Base-by-base conservation (phyloP, 2,888 invertebrate species). In the Dione vanillae region DNA sequence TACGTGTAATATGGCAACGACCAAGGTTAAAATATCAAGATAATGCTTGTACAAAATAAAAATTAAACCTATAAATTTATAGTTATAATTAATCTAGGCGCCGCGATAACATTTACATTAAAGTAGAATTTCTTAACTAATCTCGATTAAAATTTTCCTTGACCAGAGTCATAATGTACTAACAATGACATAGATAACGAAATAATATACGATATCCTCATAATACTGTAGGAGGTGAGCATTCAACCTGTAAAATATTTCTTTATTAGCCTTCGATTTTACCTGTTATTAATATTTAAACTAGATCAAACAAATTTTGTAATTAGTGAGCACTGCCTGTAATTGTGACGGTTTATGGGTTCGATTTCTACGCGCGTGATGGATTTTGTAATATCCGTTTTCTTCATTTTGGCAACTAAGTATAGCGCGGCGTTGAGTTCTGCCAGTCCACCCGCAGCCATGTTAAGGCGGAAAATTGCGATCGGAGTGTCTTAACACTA, bases 61-160 rank as follows among this genome's bases (percentile, higher is more conserved):
- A 47, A 10, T 47, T 19, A 9, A 47, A 47, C 16, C 47, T 41
- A 59, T 59, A 20, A 43, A 41, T 59, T 59, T 6, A 3, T 43
- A 59, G 20, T 6, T 19, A 59, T 43, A 59, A 9, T 19, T 43
- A 59, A 41, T n/a, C 20, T 6, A 59, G 41, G 14, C 20, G 20
- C 59, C 27, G 14, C 10, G 27, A 62, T 49, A 64, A 37, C 37
- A 37, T 49, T 47, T 35, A 19, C 16, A 45, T 45, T 49, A 43
- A 62, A 47, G 9, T 19, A 64, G 16, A 49, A 49, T 3, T 64
- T 19, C 37, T 37, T 64, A 64, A 49, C 35, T 62, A 47, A 64
- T 64, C 37, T 64, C 35, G 27, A 61, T 27, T 43, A 43, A 61
- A 35, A 64, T 64, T 49, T 49, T 37, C 64, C 64, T 49, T 64